Evolutionary conservation across 2,888 invertebrate genomes (phyloP), one percentile per base, ranked within the genome.

Genomic region (Catocala sponsa): DNA sequence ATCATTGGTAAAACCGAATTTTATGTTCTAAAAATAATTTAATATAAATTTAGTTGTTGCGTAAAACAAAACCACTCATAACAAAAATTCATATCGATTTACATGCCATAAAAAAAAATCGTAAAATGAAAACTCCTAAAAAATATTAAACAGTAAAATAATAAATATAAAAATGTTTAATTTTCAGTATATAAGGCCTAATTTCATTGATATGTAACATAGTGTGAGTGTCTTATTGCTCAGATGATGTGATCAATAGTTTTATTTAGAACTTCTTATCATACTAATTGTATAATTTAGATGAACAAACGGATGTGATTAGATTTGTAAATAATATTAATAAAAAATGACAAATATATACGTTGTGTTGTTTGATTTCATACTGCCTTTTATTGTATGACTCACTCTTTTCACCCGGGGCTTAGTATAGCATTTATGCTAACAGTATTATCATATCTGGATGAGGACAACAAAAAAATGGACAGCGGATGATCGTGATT

Each of bases 261-360:
- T 81, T 82, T 81, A 76, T 80, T 83, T 84, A 83, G 76, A 81
- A 83, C 76, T 83, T 83, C 78, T 85, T 81, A 78, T 79, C 69
- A 73, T 68, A 75, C 67, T 89, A 84, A 86, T 85, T 80, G 78
- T 83, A 82, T 87, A 83, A 84, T 85, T 87, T 90, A 92, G 89
- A 83, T 85, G 87, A 88, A 89, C 88, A 87, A 77, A 90, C 87
- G 89, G 87, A 91, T 92, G 93, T 93, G 93, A 93, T 92, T 94
- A 93, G 92, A 91, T 89, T 92, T 94, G 93, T 93, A 94, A 93
- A 94, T 94, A 94, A 91, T 89, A 89, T 85, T 82, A 87, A 89
- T 86, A 87, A 89, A 89, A 86, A 87, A 77, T 75, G 76, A 80
- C 78, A 83, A 78, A 87, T 80, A 86, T 78, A 78, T 72, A 25